A percentile compares a stretch with the other conserved stretches of the same genome.
Conservation (phyloP, 2,113 vertebrate genomes). For the Pseudorasbora parva region DNA sequence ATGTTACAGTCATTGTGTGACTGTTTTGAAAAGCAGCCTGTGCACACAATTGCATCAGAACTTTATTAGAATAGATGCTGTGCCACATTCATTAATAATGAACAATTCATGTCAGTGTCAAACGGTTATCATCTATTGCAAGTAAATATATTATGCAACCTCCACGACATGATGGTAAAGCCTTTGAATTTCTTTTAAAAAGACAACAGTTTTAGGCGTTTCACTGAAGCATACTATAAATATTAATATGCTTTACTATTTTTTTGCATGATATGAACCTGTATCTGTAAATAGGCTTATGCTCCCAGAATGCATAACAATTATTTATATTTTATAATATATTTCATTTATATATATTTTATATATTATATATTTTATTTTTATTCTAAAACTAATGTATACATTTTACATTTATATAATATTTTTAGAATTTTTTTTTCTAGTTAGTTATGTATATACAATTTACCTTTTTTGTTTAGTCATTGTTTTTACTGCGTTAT, state of each 20-base stretch:
- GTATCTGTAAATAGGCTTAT: neutral
- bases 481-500: no score
- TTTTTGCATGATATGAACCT: no score
- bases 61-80: neutral
- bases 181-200: conserved; percentile 1
- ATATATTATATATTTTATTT: no score
- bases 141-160: neutral
- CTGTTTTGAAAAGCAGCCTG: no score
- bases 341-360: no score
- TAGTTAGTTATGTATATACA: no score
- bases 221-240: neutral
- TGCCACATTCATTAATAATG: conserved; percentile 11
- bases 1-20: neutral
- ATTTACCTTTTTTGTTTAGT: no score
- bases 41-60: neutral
- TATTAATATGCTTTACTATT: neutral
- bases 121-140: neutral
- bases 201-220: neutral
- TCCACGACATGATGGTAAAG: neutral
- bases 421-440: no score
- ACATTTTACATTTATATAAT: no score
- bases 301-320: no score
- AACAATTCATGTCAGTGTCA: neutral
- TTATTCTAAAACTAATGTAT: no score
- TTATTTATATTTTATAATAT: no score